These are phyloP conservation scores for Anguilla japonica DNA, from an alignment of 2,113 vertebrate species.

Conservation along the genomic window DNA sequence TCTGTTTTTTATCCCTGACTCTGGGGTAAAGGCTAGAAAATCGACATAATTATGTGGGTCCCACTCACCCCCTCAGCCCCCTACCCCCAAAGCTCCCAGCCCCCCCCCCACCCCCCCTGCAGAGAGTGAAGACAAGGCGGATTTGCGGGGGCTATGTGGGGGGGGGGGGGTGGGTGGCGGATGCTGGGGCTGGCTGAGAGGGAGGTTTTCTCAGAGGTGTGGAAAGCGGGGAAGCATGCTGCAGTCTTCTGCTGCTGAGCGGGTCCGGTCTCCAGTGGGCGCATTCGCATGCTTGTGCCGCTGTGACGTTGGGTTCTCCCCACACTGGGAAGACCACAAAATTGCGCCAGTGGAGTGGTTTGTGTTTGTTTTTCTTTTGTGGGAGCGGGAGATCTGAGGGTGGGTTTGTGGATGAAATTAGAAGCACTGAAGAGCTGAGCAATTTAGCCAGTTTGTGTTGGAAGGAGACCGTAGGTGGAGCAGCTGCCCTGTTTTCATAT, in stretches of 20 bases:
- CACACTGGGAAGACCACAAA: conserved; percentile 43
- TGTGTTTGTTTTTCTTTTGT: conserved; percentile 61
- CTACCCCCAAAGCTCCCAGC: background rate
- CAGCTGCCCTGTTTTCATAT: conserved; percentile 39
- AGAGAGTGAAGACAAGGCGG: background rate
- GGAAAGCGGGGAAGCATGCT: background rate
- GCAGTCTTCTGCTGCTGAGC: background rate
- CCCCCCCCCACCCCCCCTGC: background rate
- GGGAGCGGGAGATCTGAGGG: background rate
- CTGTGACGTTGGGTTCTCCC: conserved; percentile 32
- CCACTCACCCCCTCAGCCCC: conserved; percentile 5
- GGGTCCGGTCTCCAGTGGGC: background rate
- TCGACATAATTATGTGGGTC: conserved; percentile 34
- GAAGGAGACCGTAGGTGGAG: conserved; percentile 26
- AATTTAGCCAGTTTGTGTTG: conserved; percentile 44
- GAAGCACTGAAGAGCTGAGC: conserved; percentile 50
- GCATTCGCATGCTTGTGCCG: conserved; percentile 27
- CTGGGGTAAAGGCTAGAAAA: conserved; percentile 39
- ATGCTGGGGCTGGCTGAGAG: too few relatives aligned
- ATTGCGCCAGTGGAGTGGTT: conserved; percentile 50
- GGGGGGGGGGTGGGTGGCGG: background rate
- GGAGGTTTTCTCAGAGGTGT: background rate
- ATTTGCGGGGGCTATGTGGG: background rate
- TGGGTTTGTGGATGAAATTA: conserved; percentile 46
- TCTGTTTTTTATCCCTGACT: conserved; percentile 18